Base-by-base conservation (phyloP, 2,888 invertebrate genomes). In the Dexiosoma caninum region DNA sequence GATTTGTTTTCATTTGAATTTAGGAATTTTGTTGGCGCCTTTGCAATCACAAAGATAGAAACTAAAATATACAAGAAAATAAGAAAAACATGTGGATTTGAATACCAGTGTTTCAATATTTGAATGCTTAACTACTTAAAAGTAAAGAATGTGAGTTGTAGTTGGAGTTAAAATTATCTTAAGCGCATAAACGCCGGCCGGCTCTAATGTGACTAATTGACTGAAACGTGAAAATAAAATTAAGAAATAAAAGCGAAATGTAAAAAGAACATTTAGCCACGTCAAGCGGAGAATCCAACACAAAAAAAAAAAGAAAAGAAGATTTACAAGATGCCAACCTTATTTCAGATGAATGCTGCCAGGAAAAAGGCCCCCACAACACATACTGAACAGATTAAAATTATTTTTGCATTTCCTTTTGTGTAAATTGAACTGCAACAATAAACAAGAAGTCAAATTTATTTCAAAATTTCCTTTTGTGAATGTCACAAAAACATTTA, bases 401-500 rank as follows among this genome's bases (percentile, higher is more conserved):
- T 40, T 49, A n/a, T n/a, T n/a, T n/a, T n/a, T n/a, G n/a, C n/a
- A n/a, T n/a, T n/a, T n/a, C n/a, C n/a, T 19, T n/a, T 37, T 7
- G 37, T 37, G 12, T 27, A 10, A 42, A 37, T 12, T 7, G 30
- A 19, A 30, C 30, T 49, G 9, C 1, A 12, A 12, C 16, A 14
- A 66, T 23, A 23, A 6, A 49, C 46, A 37, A 3, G 2, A 23
- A 59, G n/a, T 3, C 44, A 37, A 49, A 12, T 16, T 12, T 62
- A 37, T 10, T 44, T 46, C 19, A 60, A 62, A 60, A 44, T 32
- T 70, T 77, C 74, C 53, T 59, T 81, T 82, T 82, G 83, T 82
- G 83, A 82, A 82, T 82, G 81, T 82, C 81, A 82, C 82, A 83
- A 82, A n/a, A 82, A 75, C 75, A 69, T 81, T 83, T 83, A 82